Evolutionary conservation across 1,140 invertebrate species (phyloP).

Genomic region (Rhagoletis zephyria): DNA sequence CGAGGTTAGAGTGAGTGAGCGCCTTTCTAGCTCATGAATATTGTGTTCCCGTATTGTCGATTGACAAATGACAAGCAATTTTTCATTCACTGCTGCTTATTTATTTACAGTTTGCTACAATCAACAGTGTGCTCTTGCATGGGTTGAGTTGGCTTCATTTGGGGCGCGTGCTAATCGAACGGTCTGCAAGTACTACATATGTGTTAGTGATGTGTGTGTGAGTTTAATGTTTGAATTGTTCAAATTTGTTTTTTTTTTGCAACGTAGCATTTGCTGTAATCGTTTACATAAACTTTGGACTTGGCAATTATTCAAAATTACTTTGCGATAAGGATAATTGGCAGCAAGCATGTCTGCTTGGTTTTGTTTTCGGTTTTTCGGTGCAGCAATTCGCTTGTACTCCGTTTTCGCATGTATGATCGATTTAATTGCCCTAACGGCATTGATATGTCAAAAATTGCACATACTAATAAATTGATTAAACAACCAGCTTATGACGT

Average conservation of each 20-base stretch:
- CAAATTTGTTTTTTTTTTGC: not conserved
- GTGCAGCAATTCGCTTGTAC: not conserved
- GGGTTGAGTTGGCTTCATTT: not conserved
- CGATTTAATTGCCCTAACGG: slow-evolving; percentile 43
- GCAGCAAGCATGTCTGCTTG: not conserved
- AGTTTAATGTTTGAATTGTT: not conserved
- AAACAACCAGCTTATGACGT: slow-evolving; percentile 44
- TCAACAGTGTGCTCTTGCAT: not conserved
- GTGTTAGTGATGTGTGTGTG: slow-evolving; percentile 9
- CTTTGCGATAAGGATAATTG: slow-evolving; percentile 14
- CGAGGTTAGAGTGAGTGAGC: not conserved
- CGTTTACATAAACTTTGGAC: slow-evolving; percentile 8
- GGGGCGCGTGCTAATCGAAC: not conserved
- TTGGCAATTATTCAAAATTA: slow-evolving; percentile 46
- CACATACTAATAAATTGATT: slow-evolving; percentile 46
- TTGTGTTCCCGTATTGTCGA: not conserved
- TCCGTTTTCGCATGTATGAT: not conserved
- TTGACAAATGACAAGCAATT: slow-evolving; percentile 49
- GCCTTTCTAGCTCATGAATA: slow-evolving; percentile 21
- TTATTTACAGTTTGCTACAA: not conserved
- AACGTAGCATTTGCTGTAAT: not conserved
- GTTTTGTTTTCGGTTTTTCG: not conserved
- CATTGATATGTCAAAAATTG: slow-evolving; percentile 51
- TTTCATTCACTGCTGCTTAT: not conserved
- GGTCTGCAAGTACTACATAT: not conserved